Conservation (phyloP, 2,797 vertebrate genomes). For the Buphagus erythrorhynchus region DNA sequence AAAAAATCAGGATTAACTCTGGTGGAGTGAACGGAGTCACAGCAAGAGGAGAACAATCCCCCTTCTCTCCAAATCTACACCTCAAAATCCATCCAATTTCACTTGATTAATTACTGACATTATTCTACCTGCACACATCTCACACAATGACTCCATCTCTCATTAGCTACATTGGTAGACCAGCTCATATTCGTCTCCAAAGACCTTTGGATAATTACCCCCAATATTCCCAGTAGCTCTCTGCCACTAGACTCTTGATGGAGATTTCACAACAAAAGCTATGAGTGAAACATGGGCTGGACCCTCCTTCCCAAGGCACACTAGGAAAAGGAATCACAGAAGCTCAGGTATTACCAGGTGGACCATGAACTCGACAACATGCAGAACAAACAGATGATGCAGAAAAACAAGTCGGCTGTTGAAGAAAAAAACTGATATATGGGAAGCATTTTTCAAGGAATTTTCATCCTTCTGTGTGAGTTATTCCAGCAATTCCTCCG, state of each 20-base stretch:
- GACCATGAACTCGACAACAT: not conserved
- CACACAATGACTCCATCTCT: not conserved
- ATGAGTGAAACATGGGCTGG: not conserved
- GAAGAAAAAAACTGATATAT: not conserved
- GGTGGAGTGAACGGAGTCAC: not conserved
- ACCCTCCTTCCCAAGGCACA: conserved; percentile 9
- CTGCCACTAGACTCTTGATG: not conserved
- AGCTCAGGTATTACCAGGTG: not conserved
- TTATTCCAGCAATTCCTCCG: not conserved
- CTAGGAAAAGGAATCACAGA: not conserved
- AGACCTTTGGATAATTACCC: not conserved
- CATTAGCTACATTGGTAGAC: not conserved
- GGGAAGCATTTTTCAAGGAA: conserved; percentile 1
- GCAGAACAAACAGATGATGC: conserved; percentile 17
- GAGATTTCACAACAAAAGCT: not conserved
- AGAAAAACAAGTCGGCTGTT: conserved; percentile 1
- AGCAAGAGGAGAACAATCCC: not conserved
- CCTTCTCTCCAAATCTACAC: not conserved
- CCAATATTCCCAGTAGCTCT: conserved; percentile 3
- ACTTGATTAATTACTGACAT: not conserved
- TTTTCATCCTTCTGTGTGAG: conserved; percentile 17
- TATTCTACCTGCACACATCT: not conserved
- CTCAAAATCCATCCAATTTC: not conserved
- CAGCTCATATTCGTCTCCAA: not conserved
- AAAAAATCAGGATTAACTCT: not conserved